A percentile compares a stretch with the other conserved stretches of the same genome.
phyloP scores from a whole-genome alignment of 2,888 invertebrate species.

The Pecten maximus region DNA sequence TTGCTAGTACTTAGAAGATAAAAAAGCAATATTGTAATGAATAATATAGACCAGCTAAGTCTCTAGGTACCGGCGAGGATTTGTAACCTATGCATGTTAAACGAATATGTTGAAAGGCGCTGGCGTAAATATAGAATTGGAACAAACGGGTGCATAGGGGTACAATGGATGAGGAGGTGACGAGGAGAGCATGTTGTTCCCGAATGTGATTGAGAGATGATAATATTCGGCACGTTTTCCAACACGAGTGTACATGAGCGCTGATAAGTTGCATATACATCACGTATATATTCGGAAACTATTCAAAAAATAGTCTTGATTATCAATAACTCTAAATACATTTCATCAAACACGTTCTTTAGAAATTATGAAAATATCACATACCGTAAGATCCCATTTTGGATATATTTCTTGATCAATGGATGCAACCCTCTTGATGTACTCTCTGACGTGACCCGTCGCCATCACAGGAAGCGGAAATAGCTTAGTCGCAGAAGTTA shows the following conservation, averaged over 20 bases:
- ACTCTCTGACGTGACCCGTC: slow-evolving; percentile 75
- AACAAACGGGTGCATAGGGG: not conserved
- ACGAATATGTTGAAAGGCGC: not conserved
- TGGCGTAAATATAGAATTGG: not conserved
- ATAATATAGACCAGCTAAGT: not conserved
- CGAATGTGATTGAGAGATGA: not conserved
- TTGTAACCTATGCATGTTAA: slow-evolving; percentile 5
- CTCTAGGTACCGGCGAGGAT: not conserved
- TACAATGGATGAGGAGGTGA: not conserved
- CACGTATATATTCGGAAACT: no score
- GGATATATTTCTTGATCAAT: slow-evolving; percentile 73
- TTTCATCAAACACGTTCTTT: not conserved
- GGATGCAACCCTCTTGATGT: slow-evolving; percentile 79
- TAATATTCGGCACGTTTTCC: no score
- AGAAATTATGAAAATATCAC: slow-evolving; percentile 33
- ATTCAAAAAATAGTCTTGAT: no score
- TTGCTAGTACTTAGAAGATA: not conserved
- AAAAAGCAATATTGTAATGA: not conserved
- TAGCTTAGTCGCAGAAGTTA: slow-evolving; percentile 13
- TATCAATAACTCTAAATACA: no score
- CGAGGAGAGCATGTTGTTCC: not conserved
- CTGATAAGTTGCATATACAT: no score
- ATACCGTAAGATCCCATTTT: slow-evolving; percentile 68
- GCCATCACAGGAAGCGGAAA: slow-evolving; percentile 54
- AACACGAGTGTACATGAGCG: no score